Evolutionary conservation across 2,113 vertebrate species (phyloP).

Genomic region (Bos javanicus): DNA sequence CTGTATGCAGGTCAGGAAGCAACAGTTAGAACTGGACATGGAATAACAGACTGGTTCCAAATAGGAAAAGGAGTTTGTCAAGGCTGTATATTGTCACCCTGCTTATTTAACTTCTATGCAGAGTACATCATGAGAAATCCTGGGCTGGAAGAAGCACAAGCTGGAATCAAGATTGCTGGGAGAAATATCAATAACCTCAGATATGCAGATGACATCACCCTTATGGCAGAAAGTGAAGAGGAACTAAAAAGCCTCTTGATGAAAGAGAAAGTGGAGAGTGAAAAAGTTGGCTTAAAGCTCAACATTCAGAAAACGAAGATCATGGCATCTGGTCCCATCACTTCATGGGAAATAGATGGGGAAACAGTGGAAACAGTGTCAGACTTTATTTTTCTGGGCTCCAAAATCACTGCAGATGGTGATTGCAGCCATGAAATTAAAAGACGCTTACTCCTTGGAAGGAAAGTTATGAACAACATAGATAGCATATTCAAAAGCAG

Average conservation of each 20-base stretch:
- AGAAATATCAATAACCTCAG: background rate
- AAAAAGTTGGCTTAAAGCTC: background rate
- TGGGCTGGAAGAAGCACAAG: background rate
- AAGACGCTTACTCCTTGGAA: background rate
- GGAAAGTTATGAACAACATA: background rate
- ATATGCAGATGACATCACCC: background rate
- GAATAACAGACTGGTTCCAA: background rate
- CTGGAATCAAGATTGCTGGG: background rate
- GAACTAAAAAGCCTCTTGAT: background rate
- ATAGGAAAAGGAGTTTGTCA: background rate
- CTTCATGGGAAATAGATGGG: background rate
- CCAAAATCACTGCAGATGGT: background rate
- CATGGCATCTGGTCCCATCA: rapidly evolving
- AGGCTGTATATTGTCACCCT: background rate
- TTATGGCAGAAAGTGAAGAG: background rate
- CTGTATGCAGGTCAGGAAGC: background rate
- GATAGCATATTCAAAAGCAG: background rate
- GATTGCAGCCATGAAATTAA: background rate
- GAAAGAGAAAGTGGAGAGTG: background rate
- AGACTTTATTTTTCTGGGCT: background rate
- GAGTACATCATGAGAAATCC: background rate
- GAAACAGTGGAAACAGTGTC: background rate
- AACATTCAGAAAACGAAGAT: background rate
- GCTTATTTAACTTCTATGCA: background rate
- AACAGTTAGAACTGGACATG: background rate